A percentile compares a stretch with the other conserved stretches of the same genome.
These are phyloP conservation scores for Ctenoplectra terminalis DNA, from an alignment of 1,140 invertebrate genomes.

Conservation along the genomic window DNA sequence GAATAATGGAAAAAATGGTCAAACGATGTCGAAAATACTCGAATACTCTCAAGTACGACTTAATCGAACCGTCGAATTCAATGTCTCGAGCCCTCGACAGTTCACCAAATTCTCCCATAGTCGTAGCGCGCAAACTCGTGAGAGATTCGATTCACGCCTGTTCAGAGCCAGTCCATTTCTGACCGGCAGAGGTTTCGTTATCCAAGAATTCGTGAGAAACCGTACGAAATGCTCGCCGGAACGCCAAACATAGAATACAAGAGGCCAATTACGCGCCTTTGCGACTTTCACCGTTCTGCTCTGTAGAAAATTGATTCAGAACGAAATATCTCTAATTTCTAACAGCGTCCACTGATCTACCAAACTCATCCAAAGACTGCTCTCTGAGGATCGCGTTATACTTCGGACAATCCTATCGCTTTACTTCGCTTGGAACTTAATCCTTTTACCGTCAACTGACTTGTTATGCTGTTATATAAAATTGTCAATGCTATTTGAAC, in stretches of 20 bases:
- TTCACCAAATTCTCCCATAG: not conserved
- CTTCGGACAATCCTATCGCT: not conserved
- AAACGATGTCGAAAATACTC: not conserved
- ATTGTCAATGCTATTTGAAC: not conserved
- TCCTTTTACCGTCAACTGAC: not conserved
- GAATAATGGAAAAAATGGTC: not conserved
- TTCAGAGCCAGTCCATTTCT: not conserved
- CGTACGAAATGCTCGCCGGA: slow-evolving; percentile 19
- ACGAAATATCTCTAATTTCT: slow-evolving; percentile 18
- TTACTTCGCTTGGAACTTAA: not conserved
- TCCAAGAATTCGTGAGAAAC: slow-evolving; percentile 20
- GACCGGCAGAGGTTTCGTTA: not conserved
- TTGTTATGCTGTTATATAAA: not conserved
- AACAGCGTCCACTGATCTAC: not conserved
- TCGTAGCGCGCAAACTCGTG: not conserved
- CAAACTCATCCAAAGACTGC: not conserved
- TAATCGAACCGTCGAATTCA: not conserved
- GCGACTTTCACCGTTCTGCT: slow-evolving; percentile 50
- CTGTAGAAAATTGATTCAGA: slow-evolving; percentile 24
- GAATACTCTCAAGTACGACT: not conserved
- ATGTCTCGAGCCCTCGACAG: not conserved
- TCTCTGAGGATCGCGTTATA: not conserved
- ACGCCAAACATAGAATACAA: slow-evolving; percentile 35
- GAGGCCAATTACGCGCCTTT: slow-evolving; percentile 41
- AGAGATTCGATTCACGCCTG: not conserved